Percentiles rank a stretch among this genome's conserved stretches.
Conservation (phyloP, 1,140 invertebrate genomes). For the fruit fly (Drosophila melanogaster) region DNA sequence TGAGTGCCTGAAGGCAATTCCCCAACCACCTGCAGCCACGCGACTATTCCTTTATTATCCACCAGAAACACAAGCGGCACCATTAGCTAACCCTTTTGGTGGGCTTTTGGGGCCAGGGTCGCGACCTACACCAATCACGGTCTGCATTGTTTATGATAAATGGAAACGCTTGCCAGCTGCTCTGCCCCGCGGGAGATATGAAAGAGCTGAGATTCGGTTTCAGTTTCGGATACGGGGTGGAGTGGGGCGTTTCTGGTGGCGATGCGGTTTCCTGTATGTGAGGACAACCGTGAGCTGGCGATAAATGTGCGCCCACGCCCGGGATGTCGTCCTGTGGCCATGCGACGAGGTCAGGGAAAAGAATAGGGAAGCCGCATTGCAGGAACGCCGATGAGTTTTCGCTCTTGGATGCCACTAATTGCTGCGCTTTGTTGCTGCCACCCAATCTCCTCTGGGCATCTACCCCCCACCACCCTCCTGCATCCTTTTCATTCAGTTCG, state of each 20-base stretch:
- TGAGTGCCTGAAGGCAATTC: not conserved
- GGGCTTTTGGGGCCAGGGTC: slow-evolving; percentile 54
- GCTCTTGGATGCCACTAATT: slow-evolving; percentile 79
- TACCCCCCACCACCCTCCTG: not conserved
- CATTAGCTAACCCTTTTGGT: slow-evolving; percentile 56
- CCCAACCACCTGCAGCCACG: not conserved
- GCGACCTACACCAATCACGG: slow-evolving; percentile 67
- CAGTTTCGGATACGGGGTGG: too few relatives aligned
- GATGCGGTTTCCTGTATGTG: slow-evolving; percentile 1
- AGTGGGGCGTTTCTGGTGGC: not conserved
- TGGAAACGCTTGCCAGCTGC: slow-evolving; percentile 61
- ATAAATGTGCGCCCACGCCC: slow-evolving; percentile 57
- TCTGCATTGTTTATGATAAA: slow-evolving; percentile 74
- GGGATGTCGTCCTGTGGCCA: slow-evolving; percentile 23
- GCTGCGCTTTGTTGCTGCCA: slow-evolving; percentile 57
- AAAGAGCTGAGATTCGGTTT: not conserved
- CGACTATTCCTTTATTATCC: not conserved
- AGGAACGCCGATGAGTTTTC: slow-evolving; percentile 58
- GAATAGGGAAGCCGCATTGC: slow-evolving; percentile 18
- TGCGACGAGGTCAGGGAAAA: slow-evolving; percentile 23
- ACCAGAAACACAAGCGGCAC: slow-evolving; percentile 52
- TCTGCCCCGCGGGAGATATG: slow-evolving; percentile 24
- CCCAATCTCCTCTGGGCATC: slow-evolving; percentile 27
- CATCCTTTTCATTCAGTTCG: not conserved
- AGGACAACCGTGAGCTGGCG: slow-evolving; percentile 7